Conservation (phyloP, 1,140 invertebrate species). For the Drosophila jambulina region DNA sequence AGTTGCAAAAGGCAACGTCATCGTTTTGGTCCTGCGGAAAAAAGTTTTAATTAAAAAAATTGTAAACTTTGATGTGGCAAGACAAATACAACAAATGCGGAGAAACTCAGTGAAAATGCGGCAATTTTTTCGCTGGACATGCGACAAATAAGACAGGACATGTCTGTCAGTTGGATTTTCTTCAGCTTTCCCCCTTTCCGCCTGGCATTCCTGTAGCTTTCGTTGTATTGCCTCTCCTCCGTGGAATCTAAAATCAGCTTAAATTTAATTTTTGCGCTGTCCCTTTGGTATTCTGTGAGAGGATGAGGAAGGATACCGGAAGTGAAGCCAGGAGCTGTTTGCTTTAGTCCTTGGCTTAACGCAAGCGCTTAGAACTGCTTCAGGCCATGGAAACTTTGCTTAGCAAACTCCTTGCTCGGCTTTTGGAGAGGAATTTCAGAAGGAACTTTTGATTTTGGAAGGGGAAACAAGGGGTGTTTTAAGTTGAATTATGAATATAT, state of each 20-base stretch:
- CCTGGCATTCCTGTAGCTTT: slow-evolving; percentile 16
- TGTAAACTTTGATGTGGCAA: slow-evolving; percentile 30
- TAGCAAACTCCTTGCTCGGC: slow-evolving; percentile 17
- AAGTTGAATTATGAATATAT: not conserved
- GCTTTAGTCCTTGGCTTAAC: slow-evolving; percentile 17
- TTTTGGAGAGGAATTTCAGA: not conserved
- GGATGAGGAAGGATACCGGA: slow-evolving; percentile 8
- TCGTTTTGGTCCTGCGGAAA: slow-evolving; percentile 24
- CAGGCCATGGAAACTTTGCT: slow-evolving; percentile 54
- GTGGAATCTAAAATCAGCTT: slow-evolving; percentile 70
- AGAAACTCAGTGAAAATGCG: slow-evolving; percentile 38
- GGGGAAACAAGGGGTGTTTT: not conserved
- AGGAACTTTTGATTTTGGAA: not conserved
- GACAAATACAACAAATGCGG: slow-evolving; percentile 27
- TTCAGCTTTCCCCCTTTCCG: not conserved
- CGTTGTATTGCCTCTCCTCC: not conserved
- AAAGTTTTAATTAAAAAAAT: slow-evolving; percentile 78
- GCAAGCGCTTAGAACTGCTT: slow-evolving; percentile 24
- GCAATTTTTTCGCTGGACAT: slow-evolving; percentile 20
- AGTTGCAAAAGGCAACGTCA: slow-evolving; percentile 47
- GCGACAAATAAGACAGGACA: slow-evolving; percentile 49
- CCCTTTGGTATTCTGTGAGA: slow-evolving; percentile 22
- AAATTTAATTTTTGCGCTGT: slow-evolving; percentile 73
- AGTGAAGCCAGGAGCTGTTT: slow-evolving; percentile 26
- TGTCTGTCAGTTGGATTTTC: slow-evolving; percentile 41